Percentiles rank a stretch among this genome's conserved stretches.
These are phyloP conservation scores for Laupala kohalensis DNA, from an alignment of 1,140 invertebrate genomes.

Conservation along the genomic window DNA sequence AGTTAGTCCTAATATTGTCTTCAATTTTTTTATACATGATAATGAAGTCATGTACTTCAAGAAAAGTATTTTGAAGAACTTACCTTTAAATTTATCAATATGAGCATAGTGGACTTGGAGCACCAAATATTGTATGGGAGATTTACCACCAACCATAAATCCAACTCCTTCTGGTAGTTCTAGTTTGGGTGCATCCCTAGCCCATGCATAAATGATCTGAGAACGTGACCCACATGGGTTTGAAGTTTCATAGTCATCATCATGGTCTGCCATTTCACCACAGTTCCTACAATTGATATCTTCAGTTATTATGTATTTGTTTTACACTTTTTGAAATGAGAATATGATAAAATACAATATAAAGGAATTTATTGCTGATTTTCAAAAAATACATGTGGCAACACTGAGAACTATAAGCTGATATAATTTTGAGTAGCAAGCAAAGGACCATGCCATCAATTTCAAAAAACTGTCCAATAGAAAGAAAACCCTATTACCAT, in stretches of 20 bases:
- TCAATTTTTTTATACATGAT: no score
- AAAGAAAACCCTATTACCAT: slow-evolving; percentile 65
- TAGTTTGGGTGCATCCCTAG: slow-evolving; percentile 78
- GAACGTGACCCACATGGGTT: slow-evolving; percentile 57
- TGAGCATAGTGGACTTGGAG: slow-evolving; percentile 89
- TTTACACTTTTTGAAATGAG: no score
- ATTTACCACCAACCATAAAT: slow-evolving; percentile 62
- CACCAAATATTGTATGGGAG: slow-evolving; percentile 62
- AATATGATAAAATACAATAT: no score
- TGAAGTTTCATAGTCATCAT: slow-evolving; percentile 31
- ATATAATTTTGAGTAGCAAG: no score
- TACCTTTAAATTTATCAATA: slow-evolving; percentile 51
- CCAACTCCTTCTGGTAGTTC: slow-evolving; percentile 71
- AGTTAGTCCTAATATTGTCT: no score
- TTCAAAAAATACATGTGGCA: no score
- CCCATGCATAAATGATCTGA: slow-evolving; percentile 94
- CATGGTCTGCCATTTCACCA: slow-evolving; percentile 68
- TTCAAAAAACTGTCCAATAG: no score
- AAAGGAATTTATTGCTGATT: no score
- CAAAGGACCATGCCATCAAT: no score
- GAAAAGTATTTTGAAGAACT: slow-evolving; percentile 13
- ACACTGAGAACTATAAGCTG: no score
- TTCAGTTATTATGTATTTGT: no score
- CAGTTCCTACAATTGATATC: no score
- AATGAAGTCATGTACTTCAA: neutral